Base-by-base conservation (phyloP, 2,888 invertebrate species). In the Euplagia quadripunctaria region DNA sequence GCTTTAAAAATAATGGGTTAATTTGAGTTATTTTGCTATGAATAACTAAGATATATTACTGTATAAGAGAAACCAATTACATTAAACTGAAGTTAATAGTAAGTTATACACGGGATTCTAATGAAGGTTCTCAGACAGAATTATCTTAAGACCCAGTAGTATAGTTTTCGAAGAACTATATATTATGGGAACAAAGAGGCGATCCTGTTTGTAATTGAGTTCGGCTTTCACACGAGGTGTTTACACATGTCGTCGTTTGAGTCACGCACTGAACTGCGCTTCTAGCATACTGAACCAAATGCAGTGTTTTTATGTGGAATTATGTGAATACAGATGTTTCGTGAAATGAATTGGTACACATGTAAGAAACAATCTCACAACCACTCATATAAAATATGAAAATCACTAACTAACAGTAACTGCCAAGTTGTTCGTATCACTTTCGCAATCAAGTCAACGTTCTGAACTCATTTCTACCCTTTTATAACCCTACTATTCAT, bases 11-110 rank as follows among this genome's bases (percentile, higher is more conserved):
- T 88, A 86, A 88, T 88, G 86, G 83, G 84, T 85, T 87, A 86
- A 88, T 88, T 85, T 83, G 81, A 82, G 77, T 78, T 82, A 85
- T 84, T 88, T 87, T 80, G 83, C 87, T 81, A 82, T 81, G 79
- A 85, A 83, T 83, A 79, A 80, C 67, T 82, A 77, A 77, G 77
- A 77, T 31, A 31, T 31, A 31, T 31, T 31, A 31, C 31, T 31
- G 31, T 31, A 31, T 80, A 79, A 79, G 74, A 78, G 72, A 70
- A 76, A 79, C 74, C 84, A 88, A 88, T 88, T 87, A 83, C 80
- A 74, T 73, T 79, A 75, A 79, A 82, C 82, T 78, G 72, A 67
- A 76, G 75, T 78, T 80, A 86, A 85, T 86, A 77, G 82, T 79
- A 82, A 84, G 82, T 79, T 82, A 85, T 82, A 79, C 81, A 79